Evolutionary conservation across 2,797 vertebrate genomes (phyloP), one percentile per base, ranked within the genome.

Genomic region (Nasua narica): DNA sequence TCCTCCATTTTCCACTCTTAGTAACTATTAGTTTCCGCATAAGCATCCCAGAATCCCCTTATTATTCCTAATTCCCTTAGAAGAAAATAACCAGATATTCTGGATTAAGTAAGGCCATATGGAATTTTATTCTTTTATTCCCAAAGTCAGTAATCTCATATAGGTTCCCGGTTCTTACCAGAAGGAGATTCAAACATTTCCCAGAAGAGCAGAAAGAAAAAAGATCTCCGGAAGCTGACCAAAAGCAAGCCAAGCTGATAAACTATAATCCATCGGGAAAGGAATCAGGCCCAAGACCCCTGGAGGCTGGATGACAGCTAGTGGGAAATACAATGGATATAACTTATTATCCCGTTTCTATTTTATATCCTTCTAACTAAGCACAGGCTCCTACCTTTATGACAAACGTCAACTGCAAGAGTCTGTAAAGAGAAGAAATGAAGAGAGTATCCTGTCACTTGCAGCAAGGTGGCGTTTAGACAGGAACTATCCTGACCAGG

Each of bases 51-150:
- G 62, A 87, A 95, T 84, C 27, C 19, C 21, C 43, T 27, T 54
- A 40, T 67, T 89, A 83, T 83, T 84, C 16, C 8, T 67, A 84
- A n/a, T n/a, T 92, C 32, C 46, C 8, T 50, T 3, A 52, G 25
- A 87, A 90, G 19, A 94, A 94, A 93, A 72, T 60, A 82, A 92
- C 69, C 56, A 94, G n/a, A 70, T 90, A 84, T 70, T 76, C 70
- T 87, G 13, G 27, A 67, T 79, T 94, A 92, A 18, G 46, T 70
- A 88, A n/a, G 13, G 83, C 50, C 92, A 35, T 40, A 78, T 3
- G 81, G 43, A 46, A 76, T 54, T 87, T 79, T 15, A 65, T 52
- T 85, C 29, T 88, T 29, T 70, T 83, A 86, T 69, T 35, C 56
- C 29, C 15, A 16, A 65, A 93, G 25, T 96, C 60, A 93, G 54